A percentile compares a stretch with the other conserved stretches of the same genome.
phyloP scores from a whole-genome alignment of 1,140 invertebrate species.

The Pararge aegeria region DNA sequence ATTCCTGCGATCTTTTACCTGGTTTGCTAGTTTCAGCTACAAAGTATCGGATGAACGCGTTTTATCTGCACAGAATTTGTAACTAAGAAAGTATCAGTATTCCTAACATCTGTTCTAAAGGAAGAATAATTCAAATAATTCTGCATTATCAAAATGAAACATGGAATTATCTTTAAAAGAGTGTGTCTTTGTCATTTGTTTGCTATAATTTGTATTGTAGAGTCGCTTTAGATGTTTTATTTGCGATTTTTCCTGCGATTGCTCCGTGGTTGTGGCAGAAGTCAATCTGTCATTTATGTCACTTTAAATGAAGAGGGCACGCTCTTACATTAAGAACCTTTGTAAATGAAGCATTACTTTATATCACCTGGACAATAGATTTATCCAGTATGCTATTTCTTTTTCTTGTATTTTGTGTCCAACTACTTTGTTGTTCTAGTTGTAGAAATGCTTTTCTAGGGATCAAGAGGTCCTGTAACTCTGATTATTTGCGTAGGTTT shows the following conservation, averaged over 20 bases:
- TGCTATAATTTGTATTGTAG: constrained; percentile 53
- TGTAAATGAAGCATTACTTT: constrained; percentile 21
- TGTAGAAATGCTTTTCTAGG: too few relatives aligned
- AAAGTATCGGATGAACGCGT: too few relatives aligned
- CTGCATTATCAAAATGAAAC: too few relatives aligned
- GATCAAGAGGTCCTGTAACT: too few relatives aligned
- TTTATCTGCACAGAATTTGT: too few relatives aligned
- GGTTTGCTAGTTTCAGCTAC: too few relatives aligned
- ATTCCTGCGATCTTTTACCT: too few relatives aligned
- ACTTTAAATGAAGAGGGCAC: constrained; percentile 14
- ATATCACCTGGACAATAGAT: constrained; percentile 10
- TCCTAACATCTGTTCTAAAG: too few relatives aligned
- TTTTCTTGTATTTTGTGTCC: background rate
- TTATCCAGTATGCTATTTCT: constrained; percentile 11
- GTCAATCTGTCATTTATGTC: background rate
- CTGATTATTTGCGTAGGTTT: too few relatives aligned
- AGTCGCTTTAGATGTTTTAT: constrained; percentile 11
- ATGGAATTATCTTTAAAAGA: constrained; percentile 31
- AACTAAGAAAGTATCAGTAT: too few relatives aligned
- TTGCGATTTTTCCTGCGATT: constrained; percentile 20
- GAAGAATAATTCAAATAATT: too few relatives aligned
- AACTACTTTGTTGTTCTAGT: too few relatives aligned
- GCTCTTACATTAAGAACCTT: constrained; percentile 19
- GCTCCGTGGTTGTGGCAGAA: background rate
- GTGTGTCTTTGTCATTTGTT: constrained; percentile 60